These are phyloP conservation scores for Pocillopora damicornis DNA, from an alignment of 64 coral and sea anemone genomes.

Conservation along the genomic window DNA sequence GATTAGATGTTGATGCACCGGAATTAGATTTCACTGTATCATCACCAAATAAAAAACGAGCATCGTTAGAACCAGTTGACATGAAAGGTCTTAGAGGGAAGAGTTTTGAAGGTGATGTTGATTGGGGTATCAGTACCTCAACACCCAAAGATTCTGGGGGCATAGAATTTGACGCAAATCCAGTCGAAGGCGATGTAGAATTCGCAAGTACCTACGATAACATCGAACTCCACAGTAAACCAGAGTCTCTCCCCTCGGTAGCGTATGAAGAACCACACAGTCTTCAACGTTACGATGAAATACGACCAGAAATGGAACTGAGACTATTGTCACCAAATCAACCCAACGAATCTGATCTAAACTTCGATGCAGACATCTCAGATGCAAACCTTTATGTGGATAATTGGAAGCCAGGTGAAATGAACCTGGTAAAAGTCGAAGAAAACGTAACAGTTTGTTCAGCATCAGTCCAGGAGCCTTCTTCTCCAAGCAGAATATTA, in stretches of 20 bases:
- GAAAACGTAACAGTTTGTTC: slow-evolving; percentile 22
- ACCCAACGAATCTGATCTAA: background rate
- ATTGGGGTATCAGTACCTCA: slow-evolving; percentile 1
- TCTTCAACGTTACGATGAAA: slow-evolving; percentile 38
- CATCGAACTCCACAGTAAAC: slow-evolving; percentile 12
- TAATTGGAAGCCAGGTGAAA: background rate
- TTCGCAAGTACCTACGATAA: background rate
- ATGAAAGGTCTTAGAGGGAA: background rate
- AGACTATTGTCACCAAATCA: background rate
- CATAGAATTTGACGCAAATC: background rate
- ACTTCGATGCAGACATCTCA: background rate
- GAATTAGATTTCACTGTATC: background rate
- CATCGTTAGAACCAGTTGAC: background rate
- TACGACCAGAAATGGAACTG: slow-evolving; percentile 26
- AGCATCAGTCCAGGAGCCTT: background rate
- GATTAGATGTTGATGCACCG: background rate
- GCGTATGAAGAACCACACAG: background rate
- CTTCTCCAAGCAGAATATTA: background rate
- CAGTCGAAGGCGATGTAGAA: background rate
- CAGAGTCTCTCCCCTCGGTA: background rate
- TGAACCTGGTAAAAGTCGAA: slow-evolving; percentile 13
- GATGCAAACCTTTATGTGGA: background rate
- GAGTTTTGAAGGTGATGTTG: background rate
- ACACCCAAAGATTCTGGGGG: background rate
- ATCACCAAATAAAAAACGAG: background rate